phyloP scores from a whole-genome alignment of 2,113 vertebrate species.

The Acrocephalus arundinaceus region DNA sequence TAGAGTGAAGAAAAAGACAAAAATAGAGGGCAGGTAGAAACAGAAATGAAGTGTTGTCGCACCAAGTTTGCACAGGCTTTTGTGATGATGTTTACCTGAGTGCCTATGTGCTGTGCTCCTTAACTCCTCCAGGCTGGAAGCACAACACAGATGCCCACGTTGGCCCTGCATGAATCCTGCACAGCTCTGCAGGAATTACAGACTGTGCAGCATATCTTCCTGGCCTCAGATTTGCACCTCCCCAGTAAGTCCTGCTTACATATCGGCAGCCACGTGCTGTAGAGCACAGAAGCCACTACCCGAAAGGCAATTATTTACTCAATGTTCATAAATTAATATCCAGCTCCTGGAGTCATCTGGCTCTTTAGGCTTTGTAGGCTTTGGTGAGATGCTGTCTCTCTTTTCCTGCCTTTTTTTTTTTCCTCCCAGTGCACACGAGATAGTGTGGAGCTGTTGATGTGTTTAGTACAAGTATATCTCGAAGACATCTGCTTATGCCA shows the following conservation, averaged over 20 bases:
- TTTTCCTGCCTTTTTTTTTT: background rate
- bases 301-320: constrained; percentile 64
- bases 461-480: constrained; percentile 71
- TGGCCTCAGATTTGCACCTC: background rate
- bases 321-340: constrained; percentile 21
- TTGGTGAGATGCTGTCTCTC: constrained; percentile 28
- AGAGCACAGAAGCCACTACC: constrained; percentile 44
- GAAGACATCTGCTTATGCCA: constrained; percentile 67
- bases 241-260: background rate
- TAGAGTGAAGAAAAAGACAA: background rate
- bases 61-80: background rate
- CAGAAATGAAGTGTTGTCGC: background rate
- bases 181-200: background rate
- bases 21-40: background rate
- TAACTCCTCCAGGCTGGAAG: background rate
- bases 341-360: constrained; percentile 36
- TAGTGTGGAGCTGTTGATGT: constrained; percentile 53
- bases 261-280: background rate
- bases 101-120: background rate
- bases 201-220: background rate
- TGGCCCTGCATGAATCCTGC: background rate
- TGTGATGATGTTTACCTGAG: fast-evolving
- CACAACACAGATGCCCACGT: fast-evolving
- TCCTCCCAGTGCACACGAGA: constrained; percentile 4
- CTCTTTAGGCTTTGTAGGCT: constrained; percentile 15